A percentile compares a stretch with the other conserved stretches of the same genome.
Conservation (phyloP, 2,797 vertebrate species). For the Sylvia borin region DNA sequence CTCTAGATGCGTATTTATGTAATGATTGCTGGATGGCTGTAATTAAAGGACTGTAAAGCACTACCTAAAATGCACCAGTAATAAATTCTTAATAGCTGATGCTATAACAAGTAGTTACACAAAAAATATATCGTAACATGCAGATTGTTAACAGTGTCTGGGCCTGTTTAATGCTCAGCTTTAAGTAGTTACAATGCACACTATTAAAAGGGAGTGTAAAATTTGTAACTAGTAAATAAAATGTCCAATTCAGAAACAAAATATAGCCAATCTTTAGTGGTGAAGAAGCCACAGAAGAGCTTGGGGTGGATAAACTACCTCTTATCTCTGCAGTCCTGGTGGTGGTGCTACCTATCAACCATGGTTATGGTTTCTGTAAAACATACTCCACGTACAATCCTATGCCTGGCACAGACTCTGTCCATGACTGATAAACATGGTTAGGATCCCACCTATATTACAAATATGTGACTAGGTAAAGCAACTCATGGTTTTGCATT, state of each 20-base stretch:
- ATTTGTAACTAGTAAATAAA: slow-evolving; percentile 41
- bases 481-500: not conserved
- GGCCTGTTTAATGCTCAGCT: slow-evolving; percentile 7
- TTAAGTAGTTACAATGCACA: slow-evolving; percentile 28
- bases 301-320: not conserved
- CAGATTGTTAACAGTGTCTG: slow-evolving; percentile 48
- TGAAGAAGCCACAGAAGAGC: not conserved
- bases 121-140: not conserved
- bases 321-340: not conserved
- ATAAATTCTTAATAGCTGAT: slow-evolving; percentile 62
- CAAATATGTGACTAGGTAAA: not conserved
- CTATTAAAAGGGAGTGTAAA: slow-evolving; percentile 31
- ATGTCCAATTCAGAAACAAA: not conserved
- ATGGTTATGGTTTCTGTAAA: not conserved
- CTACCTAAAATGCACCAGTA: slow-evolving; percentile 38
- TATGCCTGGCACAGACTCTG: not conserved
- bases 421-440: not conserved
- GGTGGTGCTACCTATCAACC: not conserved
- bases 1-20: slow-evolving; percentile 17
- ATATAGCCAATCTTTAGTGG: not conserved
- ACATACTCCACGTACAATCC: not conserved
- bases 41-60: slow-evolving; percentile 60
- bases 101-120: slow-evolving; percentile 6
- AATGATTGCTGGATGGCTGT: slow-evolving; percentile 36
- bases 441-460: not conserved